phyloP scores from a whole-genome alignment of 2,797 vertebrate genomes.

The Carapus acus region DNA sequence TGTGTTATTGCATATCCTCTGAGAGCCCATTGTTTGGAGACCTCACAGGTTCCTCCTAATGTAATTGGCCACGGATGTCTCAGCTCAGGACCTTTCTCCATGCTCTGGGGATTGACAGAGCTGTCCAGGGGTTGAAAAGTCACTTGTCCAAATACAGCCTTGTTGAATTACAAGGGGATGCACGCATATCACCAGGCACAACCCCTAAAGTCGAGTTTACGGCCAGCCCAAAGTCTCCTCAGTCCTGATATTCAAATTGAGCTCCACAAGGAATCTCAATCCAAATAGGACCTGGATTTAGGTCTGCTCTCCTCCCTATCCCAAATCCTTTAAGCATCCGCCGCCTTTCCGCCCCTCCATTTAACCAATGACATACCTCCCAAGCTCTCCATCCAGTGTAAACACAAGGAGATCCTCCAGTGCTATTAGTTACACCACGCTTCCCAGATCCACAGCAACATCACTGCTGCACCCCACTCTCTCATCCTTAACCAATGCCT shows the following conservation, averaged over 20 bases:
- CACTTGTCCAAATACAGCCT: slow-evolving; percentile 66
- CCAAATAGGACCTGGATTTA: slow-evolving; percentile 66
- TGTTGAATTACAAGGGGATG: slow-evolving; percentile 68
- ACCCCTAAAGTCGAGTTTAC: slow-evolving; percentile 46
- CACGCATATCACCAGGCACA: slow-evolving; percentile 51
- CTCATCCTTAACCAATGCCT: slow-evolving; percentile 52
- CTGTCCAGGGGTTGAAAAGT: slow-evolving; percentile 58
- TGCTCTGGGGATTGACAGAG: slow-evolving; percentile 58
- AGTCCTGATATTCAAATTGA: slow-evolving; percentile 54
- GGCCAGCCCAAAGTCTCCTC: slow-evolving; percentile 49
- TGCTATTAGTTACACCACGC: slow-evolving; percentile 57
- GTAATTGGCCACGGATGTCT: slow-evolving; percentile 63
- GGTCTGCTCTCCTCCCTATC: slow-evolving; percentile 60
- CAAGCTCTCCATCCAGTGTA: slow-evolving; percentile 64
- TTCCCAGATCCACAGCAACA: slow-evolving; percentile 38
- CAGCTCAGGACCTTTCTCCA: slow-evolving; percentile 56
- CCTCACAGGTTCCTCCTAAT: slow-evolving; percentile 68
- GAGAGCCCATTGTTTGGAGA: slow-evolving; percentile 62
- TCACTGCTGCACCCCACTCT: slow-evolving; percentile 26
- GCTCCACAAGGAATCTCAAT: slow-evolving; percentile 61
- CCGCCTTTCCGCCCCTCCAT: slow-evolving; percentile 52
- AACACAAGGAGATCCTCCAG: slow-evolving; percentile 67
- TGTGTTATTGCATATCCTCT: slow-evolving; percentile 65
- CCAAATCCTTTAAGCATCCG: slow-evolving; percentile 63
- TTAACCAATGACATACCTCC: slow-evolving; percentile 68